Evolutionary conservation across 2,797 vertebrate species (phyloP).

Genomic region (Anas bernieri): DNA sequence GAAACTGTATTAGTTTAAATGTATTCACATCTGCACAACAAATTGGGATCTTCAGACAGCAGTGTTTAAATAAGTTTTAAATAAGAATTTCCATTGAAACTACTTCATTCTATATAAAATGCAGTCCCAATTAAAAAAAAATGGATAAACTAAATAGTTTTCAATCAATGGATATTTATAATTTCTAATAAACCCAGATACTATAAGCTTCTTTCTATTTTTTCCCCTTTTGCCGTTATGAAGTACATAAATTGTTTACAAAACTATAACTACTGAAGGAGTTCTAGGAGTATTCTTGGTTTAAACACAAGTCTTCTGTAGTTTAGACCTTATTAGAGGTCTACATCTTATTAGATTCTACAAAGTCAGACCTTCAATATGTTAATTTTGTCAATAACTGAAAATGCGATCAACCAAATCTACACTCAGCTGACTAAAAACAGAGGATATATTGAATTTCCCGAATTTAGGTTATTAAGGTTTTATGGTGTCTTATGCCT

Average conservation of each 20-base stretch:
- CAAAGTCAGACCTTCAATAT: neutral
- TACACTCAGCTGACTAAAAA: neutral
- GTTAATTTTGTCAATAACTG: neutral
- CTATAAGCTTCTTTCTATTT: neutral
- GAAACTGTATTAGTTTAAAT: neutral
- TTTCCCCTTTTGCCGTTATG: neutral
- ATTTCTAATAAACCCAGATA: neutral
- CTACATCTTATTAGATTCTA: neutral
- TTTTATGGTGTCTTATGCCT: neutral
- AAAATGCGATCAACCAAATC: neutral
- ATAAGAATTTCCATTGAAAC: neutral
- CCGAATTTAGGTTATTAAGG: neutral
- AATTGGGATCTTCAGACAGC: neutral
- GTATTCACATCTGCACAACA: neutral
- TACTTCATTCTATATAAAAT: neutral
- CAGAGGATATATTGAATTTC: neutral
- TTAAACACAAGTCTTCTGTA: neutral
- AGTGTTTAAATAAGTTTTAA: neutral
- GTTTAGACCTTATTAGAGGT: neutral
- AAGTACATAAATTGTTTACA: neutral
- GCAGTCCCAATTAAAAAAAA: neutral
- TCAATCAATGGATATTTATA: neutral
- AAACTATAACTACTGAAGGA: neutral
- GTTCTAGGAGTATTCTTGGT: neutral
- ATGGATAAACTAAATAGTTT: neutral